Percentiles rank a stretch among this genome's conserved stretches.
phyloP scores from a whole-genome alignment of 2,888 invertebrate species.

The Conomelus anceps region DNA sequence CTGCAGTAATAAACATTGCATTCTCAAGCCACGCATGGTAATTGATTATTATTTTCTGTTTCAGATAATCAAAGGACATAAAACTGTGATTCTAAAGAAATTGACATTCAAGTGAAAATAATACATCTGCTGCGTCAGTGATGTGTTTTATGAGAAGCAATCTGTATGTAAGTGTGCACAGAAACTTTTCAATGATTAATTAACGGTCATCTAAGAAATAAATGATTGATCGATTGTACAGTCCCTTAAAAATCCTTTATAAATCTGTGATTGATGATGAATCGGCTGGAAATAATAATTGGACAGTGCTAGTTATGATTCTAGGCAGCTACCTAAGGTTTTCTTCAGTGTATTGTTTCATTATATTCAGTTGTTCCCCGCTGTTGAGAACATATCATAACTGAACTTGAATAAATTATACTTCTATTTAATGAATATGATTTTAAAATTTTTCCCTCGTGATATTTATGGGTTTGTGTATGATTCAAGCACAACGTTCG shows the following conservation, averaged over 20 bases:
- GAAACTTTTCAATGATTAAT: too few species aligned
- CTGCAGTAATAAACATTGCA: too few species aligned
- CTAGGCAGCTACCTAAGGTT: neutral
- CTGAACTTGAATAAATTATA: neutral
- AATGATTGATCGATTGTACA: neutral
- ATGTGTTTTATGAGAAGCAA: too few species aligned
- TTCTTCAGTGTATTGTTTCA: neutral
- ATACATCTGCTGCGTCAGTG: neutral
- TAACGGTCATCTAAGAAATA: too few species aligned
- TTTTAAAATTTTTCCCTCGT: neutral
- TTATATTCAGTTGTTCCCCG: neutral
- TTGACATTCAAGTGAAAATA: neutral
- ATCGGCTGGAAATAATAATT: neutral
- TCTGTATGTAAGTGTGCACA: neutral
- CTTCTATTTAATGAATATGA: neutral
- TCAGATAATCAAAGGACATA: neutral
- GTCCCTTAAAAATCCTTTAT: neutral
- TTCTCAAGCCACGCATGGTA: too few species aligned
- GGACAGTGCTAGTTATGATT: neutral
- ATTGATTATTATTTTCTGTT: too few species aligned
- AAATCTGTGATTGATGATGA: neutral
- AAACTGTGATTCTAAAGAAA: neutral
- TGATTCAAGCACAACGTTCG: too few species aligned
- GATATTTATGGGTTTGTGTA: too few species aligned
- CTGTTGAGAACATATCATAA: neutral